A percentile compares a stretch with the other conserved stretches of the same genome.
Conservation (phyloP, 2,113 vertebrate genomes). For the Pseudopipra pipra region DNA sequence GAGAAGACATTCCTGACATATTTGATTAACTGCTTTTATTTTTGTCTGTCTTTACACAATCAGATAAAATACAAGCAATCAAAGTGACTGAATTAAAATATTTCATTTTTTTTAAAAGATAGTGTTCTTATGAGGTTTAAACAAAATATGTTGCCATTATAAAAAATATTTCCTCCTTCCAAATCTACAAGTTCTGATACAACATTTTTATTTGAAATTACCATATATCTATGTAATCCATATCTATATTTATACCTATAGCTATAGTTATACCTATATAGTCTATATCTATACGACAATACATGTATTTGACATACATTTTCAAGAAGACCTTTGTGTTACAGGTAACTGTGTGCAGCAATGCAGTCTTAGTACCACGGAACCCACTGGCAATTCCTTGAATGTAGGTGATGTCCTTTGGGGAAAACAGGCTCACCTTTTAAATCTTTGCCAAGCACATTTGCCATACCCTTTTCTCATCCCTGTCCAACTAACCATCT, state of each 20-base stretch:
- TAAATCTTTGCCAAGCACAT: neutral
- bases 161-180: neutral
- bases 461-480: neutral
- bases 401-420: neutral
- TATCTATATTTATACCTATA: neutral
- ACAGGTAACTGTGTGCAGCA: accelerated
- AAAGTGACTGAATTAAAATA: neutral
- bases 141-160: neutral
- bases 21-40: neutral
- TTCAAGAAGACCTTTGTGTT: neutral
- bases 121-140: neutral
- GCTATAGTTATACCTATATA: neutral
- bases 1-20: neutral
- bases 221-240: too few species aligned
- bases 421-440: neutral
- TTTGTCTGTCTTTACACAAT: neutral
- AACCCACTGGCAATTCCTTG: neutral
- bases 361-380: neutral
- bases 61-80: neutral
- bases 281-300: neutral
- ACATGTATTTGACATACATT: neutral
- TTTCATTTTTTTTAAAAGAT: accelerated
- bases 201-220: neutral
- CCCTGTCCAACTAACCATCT: neutral
- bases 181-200: neutral